Evolutionary conservation across 2,113 vertebrate species (phyloP).

Genomic region (Laticauda colubrina): DNA sequence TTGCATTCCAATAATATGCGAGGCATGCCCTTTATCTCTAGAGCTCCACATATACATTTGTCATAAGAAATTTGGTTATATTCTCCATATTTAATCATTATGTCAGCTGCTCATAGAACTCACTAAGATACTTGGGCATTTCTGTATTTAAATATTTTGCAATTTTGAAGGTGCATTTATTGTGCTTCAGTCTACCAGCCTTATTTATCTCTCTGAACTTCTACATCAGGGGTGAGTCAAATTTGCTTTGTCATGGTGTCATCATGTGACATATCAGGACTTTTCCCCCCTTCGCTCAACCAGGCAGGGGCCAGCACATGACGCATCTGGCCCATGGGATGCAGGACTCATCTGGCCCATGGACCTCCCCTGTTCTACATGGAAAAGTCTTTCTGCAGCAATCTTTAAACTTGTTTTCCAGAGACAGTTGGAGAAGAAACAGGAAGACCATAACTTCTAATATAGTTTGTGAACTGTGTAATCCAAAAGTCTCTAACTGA

Average conservation of each 20-base stretch:
- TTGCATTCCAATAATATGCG: not conserved
- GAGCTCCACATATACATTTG: not conserved
- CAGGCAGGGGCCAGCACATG: too few species aligned
- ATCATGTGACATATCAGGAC: too few species aligned
- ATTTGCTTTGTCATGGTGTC: too few species aligned
- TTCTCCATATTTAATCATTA: not conserved
- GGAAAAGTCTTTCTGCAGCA: not conserved
- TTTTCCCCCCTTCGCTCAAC: too few species aligned
- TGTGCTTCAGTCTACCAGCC: not conserved
- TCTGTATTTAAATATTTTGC: not conserved
- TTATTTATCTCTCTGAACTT: not conserved
- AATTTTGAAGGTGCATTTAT: not conserved
- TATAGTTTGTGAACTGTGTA: not conserved
- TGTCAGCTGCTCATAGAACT: not conserved
- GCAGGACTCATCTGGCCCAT: too few species aligned
- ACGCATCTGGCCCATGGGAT: too few species aligned
- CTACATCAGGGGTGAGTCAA: not conserved
- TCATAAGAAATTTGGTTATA: not conserved
- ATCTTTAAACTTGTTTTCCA: not conserved
- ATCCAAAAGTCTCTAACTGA: not conserved
- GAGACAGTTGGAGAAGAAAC: not conserved
- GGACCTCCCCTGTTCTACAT: not conserved
- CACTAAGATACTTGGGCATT: not conserved
- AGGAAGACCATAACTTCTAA: not conserved
- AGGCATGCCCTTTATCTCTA: not conserved